Conservation (phyloP, 1,140 invertebrate species). For the Lucilia sericata region DNA sequence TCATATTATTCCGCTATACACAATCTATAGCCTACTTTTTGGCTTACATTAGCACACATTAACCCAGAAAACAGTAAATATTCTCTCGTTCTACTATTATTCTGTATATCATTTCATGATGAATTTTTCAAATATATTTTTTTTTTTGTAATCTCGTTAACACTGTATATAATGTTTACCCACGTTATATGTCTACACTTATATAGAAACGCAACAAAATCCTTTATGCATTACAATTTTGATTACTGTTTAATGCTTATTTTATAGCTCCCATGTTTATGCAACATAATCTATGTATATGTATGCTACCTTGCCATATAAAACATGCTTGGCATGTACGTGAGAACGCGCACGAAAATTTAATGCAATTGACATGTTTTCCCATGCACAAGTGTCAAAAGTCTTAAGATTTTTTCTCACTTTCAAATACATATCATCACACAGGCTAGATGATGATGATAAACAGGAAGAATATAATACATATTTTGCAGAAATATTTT, state of each 20-base stretch:
- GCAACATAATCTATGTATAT: not conserved
- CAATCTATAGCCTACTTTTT: not conserved
- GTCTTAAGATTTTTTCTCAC: not conserved
- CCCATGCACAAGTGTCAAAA: slow-evolving; percentile 37
- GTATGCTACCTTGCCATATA: not conserved
- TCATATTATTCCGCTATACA: too few relatives aligned
- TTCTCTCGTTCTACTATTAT: too few relatives aligned
- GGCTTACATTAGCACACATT: not conserved
- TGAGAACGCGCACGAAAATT: not conserved
- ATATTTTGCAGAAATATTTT: too few relatives aligned
- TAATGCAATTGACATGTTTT: slow-evolving; percentile 40
- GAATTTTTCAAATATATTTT: slow-evolving; percentile 11
- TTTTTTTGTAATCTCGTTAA: slow-evolving; percentile 7
- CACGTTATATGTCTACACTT: too few relatives aligned
- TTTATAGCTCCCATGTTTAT: slow-evolving; percentile 5
- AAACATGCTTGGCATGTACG: slow-evolving; percentile 9
- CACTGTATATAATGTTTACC: not conserved
- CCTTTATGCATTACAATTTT: slow-evolving; percentile 4
- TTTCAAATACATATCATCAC: not conserved
- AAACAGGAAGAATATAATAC: too few relatives aligned
- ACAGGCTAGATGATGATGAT: not conserved
- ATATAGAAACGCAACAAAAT: not conserved
- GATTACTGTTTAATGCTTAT: slow-evolving; percentile 6
- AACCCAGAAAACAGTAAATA: too few relatives aligned
- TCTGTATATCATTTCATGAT: not conserved